Evolutionary conservation across 2,888 invertebrate species (phyloP), one percentile per base, ranked within the genome.

Genomic region (Torymus tubicola): DNA sequence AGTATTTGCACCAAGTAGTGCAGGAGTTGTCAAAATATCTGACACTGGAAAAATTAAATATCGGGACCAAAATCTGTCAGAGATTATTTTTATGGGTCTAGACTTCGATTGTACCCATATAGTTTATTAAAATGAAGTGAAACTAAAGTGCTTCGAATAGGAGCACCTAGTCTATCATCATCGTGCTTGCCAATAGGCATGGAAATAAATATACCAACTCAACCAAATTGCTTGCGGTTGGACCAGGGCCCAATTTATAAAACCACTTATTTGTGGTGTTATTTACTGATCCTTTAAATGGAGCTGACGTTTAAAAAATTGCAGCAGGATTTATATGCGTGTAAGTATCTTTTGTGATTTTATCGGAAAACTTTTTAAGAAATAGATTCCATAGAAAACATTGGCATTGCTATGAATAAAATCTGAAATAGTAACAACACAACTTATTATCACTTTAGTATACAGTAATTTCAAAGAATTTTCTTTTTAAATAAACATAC

Each of bases 171-270:
- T 0, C 92, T 99, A 78, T 99, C 99, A 0, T 97, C 97, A 87
- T 98, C 98, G 1, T 98, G 98, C 90, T 95, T 99, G 94, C 99
- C 99, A 0, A 93, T 98, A 79, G 99, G 99, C 70, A 98, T 98
- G 97, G 97, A 96, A 87, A 91, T 94, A 0, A 96, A 96, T 88
- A 98, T 99, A 91, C 97, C 97, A 89, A n/a, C n/a, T 93, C 96
- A 82, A 98, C 97, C 0, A 97, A 97, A 92, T 92, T 98, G 73
- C 97, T 98, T 52, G 92, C 94, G 0, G 94, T 98, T 57, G 93
- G 94, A 81, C 96, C 97, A 1, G 93, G 96, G 87, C 92, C 94
- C 0, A 94, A 94, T 82, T 92, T 99, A 67, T n/a, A n/a, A n/a
- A n/a, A n/a, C 92, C 97, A 98, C 87, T 92, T 99, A 83, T 92